phyloP scores from a whole-genome alignment of 1,140 invertebrate species.

The Eupeodes corollae region DNA sequence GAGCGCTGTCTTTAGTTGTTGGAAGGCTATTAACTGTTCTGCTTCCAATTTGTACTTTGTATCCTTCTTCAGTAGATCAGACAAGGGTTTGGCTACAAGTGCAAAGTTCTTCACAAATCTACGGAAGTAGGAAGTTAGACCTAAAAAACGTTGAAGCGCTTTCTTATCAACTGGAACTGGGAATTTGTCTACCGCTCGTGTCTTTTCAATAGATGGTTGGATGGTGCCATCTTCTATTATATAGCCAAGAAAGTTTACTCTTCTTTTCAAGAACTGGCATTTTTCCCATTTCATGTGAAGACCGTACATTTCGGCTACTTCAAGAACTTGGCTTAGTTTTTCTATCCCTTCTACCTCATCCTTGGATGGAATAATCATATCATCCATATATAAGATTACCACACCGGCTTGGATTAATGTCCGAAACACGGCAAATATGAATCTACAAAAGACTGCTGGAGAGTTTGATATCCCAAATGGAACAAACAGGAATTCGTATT shows the following conservation, averaged over 20 bases:
- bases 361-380: background rate
- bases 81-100: background rate
- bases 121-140: background rate
- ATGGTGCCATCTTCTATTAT: slow-evolving; percentile 1
- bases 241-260: slow-evolving; percentile 14
- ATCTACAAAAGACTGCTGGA: slow-evolving; percentile 31
- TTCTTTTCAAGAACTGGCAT: slow-evolving; percentile 12
- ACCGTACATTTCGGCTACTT: background rate
- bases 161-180: background rate
- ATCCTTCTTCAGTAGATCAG: background rate
- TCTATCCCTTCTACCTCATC: background rate
- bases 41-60: background rate
- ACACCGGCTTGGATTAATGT: background rate
- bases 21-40: slow-evolving; percentile 5
- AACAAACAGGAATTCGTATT: slow-evolving; percentile 15
- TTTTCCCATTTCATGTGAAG: slow-evolving; percentile 10
- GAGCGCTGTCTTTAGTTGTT: slow-evolving; percentile 11
- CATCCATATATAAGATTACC: slow-evolving; percentile 1
- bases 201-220: slow-evolving; percentile 1
- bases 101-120: background rate
- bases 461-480: slow-evolving; percentile 38
- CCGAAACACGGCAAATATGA: slow-evolving; percentile 22
- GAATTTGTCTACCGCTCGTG: background rate
- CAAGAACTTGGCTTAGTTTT: background rate
- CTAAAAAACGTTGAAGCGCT: slow-evolving; percentile 1